Evolutionary conservation across 23 tunicate species (phyloP), one percentile per base, ranked within the genome.

Genomic region (Oikopleura vanhoeffeni): DNA sequence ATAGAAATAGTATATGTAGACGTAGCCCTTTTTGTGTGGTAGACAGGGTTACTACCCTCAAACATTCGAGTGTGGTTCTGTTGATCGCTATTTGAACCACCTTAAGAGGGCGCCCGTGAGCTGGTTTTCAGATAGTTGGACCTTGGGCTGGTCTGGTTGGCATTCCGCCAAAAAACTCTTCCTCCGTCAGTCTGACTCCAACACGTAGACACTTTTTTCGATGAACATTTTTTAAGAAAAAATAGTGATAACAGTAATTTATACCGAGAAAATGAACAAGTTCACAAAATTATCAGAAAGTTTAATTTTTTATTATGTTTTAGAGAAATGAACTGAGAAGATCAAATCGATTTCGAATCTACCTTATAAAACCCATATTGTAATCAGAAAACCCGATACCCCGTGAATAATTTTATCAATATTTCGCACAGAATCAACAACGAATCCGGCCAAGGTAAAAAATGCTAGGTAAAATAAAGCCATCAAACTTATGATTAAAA

Each of bases 131-230:
- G 18, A 8, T 13, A 49, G 64, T 8, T 49, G 64, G 64, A 49
- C 64, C 64, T 49, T 49, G 64, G 64, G 64, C 64, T 49, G 64
- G 64, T 49, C 64, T 49, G 64, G 64, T 49, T 49, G 64, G 64
- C 64, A 49, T 49, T 49, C 64, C 13, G 64, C 64, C 64, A 49
- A 24, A 24, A 49, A 49, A 8, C 64, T 49, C 64, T 49, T 24
- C 24, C 18, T 49, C 64, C 64, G 64, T 24, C 64, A 49, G 64
- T 49, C 64, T 49, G 64, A 49, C 64, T 13, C 64, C 64, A 49
- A 49, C 64, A 49, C 64, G 64, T 49, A 49, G 18, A 24, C 64
- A 49, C 18, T 49, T 49, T 49, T 49, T 49, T 49, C n/a, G n/a
- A n/a, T n/a, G n/a, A n/a, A n/a, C n/a, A n/a, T n/a, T 49, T 49